Conservation (phyloP, 2,113 vertebrate genomes). For the Cygnus atratus region DNA sequence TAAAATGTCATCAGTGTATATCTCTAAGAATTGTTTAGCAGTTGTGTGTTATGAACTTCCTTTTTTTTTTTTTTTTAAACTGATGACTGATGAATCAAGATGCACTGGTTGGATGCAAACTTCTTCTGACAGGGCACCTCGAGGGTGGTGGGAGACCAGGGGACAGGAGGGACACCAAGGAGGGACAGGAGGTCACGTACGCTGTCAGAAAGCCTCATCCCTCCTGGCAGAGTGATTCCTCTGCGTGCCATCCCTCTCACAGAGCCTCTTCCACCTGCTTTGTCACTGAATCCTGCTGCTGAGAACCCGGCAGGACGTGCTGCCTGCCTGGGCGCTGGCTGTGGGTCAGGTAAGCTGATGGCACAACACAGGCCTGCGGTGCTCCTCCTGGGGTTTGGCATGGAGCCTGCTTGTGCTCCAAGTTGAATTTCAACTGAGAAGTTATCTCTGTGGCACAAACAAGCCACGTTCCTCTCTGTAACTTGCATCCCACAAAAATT, state of each 20-base stretch:
- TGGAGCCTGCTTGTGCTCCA: background rate
- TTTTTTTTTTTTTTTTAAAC: background rate
- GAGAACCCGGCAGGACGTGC: background rate
- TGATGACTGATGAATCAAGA: background rate
- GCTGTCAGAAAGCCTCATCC: background rate
- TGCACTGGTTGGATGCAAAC: background rate
- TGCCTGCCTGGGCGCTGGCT: background rate
- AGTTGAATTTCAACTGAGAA: background rate
- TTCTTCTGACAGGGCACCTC: background rate
- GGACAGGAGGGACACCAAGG: background rate
- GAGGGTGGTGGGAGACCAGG: background rate
- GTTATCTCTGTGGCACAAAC: background rate
- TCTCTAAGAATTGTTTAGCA: conserved; percentile 26
- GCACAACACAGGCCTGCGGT: fast-evolving
- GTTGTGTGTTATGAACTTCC: fast-evolving
- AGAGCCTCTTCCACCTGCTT: background rate
- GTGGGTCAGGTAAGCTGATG: fast-evolving
- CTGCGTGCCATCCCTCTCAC: fast-evolving
- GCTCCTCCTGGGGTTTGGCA: background rate
- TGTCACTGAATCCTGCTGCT: background rate
- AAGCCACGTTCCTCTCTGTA: background rate
- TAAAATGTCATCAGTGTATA: conserved; percentile 15
- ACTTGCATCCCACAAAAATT: background rate
- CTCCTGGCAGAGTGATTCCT: background rate
- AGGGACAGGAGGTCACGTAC: background rate